Conservation (phyloP, 1,140 invertebrate species). For the Drepana arcuata region DNA sequence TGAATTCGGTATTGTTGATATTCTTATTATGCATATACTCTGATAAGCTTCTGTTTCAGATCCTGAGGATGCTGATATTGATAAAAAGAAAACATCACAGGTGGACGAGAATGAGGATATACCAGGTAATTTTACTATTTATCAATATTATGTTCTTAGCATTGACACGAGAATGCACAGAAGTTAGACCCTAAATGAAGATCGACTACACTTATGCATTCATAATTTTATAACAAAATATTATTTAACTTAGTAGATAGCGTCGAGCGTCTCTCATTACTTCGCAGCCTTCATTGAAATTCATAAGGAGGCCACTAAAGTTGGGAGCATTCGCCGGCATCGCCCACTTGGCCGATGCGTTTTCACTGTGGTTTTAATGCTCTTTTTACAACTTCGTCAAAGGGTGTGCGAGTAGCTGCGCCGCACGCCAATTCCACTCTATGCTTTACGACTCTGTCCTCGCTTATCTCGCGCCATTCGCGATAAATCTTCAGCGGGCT, state of each 20-base stretch:
- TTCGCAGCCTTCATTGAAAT: conserved; percentile 62
- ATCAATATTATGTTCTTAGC: too few relatives aligned
- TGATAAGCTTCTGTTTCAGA: conserved; percentile 17
- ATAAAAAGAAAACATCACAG: conserved; percentile 13
- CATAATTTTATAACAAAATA: conserved; percentile 9
- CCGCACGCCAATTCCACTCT: too few relatives aligned
- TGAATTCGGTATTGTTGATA: too few relatives aligned
- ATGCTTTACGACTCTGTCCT: conserved; percentile 59
- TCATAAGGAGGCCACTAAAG: conserved; percentile 61
- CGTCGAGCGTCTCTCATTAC: conserved; percentile 30
- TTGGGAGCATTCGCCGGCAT: conserved; percentile 34
- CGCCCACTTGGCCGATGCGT: conserved; percentile 41
- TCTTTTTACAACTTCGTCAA: conserved; percentile 69
- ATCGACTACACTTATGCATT: conserved; percentile 2
- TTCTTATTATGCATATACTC: too few relatives aligned
- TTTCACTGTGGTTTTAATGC: conserved; percentile 67
- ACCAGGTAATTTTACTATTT: conserved; percentile 7
- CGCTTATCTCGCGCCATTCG: conserved; percentile 60
- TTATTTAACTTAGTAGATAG: conserved; percentile 31
- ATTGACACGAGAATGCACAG: too few relatives aligned
- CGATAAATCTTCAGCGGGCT: conserved; percentile 63
- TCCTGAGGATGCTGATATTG: conserved; percentile 10
- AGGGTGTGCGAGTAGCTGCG: conserved; percentile 46
- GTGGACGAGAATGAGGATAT: conserved; percentile 11
- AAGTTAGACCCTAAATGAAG: background rate